These are phyloP conservation scores for Caenorhabditis latens DNA, from an alignment of 1,140 invertebrate species.

Conservation along the genomic window DNA sequence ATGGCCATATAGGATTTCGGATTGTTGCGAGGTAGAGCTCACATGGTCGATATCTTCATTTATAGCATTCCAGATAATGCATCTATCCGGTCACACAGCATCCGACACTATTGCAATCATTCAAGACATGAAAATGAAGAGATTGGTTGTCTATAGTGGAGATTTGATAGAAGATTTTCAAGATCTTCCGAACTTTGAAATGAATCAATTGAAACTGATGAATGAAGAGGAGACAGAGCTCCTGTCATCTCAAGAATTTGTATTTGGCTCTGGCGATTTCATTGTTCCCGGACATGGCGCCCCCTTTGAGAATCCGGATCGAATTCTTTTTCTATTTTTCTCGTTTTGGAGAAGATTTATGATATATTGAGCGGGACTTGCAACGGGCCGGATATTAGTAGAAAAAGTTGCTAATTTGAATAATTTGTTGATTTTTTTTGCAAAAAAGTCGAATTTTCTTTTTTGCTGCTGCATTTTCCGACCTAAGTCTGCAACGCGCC, in stretches of 20 bases:
- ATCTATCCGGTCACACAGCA: slow-evolving; percentile 18
- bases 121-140: not conserved
- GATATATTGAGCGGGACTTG: too few species aligned
- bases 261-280: slow-evolving; percentile 4
- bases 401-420: too few species aligned
- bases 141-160: not conserved
- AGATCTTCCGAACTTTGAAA: slow-evolving; percentile 7
- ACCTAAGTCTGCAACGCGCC: too few species aligned
- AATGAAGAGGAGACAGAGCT: not conserved
- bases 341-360: slow-evolving; percentile 18
- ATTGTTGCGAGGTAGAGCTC: slow-evolving; percentile 10
- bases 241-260: slow-evolving; percentile 8
- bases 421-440: too few species aligned
- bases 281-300: slow-evolving; percentile 9
- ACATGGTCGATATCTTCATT: too few species aligned
- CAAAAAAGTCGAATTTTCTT: too few species aligned
- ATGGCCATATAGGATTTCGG: slow-evolving; percentile 20
- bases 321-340: not conserved
- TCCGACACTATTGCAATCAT: slow-evolving; percentile 19
- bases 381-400: too few species aligned
- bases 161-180: slow-evolving; percentile 31
- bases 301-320: not conserved
- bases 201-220: not conserved
- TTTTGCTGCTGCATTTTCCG: too few species aligned
- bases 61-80: not conserved